Conservation (phyloP, 2,888 invertebrate genomes). For the Agrilus mali region DNA sequence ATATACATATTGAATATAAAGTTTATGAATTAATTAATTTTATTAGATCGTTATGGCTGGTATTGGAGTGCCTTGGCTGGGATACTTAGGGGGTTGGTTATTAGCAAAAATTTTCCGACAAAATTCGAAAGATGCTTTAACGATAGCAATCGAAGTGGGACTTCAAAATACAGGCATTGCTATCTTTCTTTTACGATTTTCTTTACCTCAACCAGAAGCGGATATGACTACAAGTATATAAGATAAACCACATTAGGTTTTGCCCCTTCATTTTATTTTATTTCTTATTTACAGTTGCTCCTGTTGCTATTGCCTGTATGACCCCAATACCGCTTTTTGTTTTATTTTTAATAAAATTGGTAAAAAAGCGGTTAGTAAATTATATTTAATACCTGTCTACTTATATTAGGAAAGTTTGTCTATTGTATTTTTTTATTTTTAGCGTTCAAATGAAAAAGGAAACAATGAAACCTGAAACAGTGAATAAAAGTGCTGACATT, state of each 20-base stretch:
- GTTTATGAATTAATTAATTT: constrained; percentile 16
- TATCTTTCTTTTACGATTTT: constrained; percentile 73
- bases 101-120: constrained; percentile 49
- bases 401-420: too few species aligned
- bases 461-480: too few species aligned
- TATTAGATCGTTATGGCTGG: constrained; percentile 73
- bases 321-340: constrained; percentile 70
- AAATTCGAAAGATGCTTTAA: constrained; percentile 55
- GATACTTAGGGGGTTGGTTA: constrained; percentile 58
- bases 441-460: too few species aligned
- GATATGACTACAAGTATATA: constrained; percentile 70
- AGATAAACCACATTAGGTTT: neutral
- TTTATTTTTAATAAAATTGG: constrained; percentile 12
- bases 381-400: too few species aligned
- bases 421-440: too few species aligned
- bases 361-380: too few species aligned
- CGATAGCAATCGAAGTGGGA: constrained; percentile 86
- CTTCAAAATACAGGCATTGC: constrained; percentile 90
- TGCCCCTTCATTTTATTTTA: neutral
- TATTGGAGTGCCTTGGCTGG: constrained; percentile 69
- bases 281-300: constrained; percentile 52
- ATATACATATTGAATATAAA: neutral
- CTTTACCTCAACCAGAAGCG: constrained; percentile 72
- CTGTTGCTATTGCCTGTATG: constrained; percentile 86
- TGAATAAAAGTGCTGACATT: too few species aligned